These are phyloP conservation scores for Euleptes europaea DNA, from an alignment of 2,113 vertebrate genomes.

Conservation along the genomic window DNA sequence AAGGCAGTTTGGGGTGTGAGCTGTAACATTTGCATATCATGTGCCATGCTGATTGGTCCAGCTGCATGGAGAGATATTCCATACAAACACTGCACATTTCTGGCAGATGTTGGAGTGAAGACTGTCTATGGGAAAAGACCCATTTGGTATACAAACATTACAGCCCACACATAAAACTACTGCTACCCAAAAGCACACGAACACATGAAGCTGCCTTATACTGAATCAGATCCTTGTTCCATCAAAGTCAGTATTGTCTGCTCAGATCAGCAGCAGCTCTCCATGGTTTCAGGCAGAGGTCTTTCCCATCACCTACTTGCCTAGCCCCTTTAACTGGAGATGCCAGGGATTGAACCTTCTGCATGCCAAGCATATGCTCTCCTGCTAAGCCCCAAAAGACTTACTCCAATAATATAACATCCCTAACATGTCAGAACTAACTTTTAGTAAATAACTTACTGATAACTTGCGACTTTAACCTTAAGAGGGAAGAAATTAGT, in stretches of 20 bases:
- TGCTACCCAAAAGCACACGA: too few species aligned
- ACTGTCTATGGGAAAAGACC: not conserved
- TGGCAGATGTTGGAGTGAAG: not conserved
- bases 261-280: too few species aligned
- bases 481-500: slow-evolving; percentile 17
- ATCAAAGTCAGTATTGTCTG: too few species aligned
- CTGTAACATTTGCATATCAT: not conserved
- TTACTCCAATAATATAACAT: not conserved
- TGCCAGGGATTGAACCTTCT: too few species aligned
- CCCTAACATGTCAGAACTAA: not conserved
- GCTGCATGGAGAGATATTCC: not conserved
- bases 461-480: slow-evolving; percentile 20
- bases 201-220: too few species aligned
- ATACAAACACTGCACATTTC: not conserved
- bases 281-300: too few species aligned
- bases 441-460: not conserved
- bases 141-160: not conserved
- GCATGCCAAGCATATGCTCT: too few species aligned
- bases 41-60: not conserved
- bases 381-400: too few species aligned
- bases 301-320: too few species aligned
- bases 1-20: not conserved
- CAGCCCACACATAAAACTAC: not conserved
- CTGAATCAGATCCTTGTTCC: too few species aligned
- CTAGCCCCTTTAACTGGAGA: too few species aligned